Base-by-base conservation (phyloP, 1,140 invertebrate species). In the Aphidius gifuensis region DNA sequence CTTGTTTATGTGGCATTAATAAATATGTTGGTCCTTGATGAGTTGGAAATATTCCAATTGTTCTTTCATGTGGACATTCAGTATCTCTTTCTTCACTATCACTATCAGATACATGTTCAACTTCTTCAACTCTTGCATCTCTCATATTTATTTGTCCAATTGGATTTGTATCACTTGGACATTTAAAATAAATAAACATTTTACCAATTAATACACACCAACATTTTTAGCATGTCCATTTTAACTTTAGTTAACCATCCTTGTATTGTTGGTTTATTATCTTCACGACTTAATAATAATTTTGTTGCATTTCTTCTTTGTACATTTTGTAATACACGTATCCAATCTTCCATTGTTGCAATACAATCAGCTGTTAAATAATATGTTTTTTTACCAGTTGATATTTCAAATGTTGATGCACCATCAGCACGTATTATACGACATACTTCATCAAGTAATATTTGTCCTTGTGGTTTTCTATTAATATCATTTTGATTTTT, bases 121-220 rank as follows among this genome's bases (percentile, higher is more conserved):
- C 92, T 76, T 97, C 93, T 77, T 97, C 94, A 0, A 97, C 93
- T 56, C 93, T 83, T 0, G 92, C 91, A 82, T 96, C 93, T 39
- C 93, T 85, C 91, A 97, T 95, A 75, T 96, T 96, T 63, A 97
- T 95, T 83, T 97, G 94, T 1, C 94, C 94, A 47, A 93, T 85
- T 1, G 94, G 93, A 79, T 92, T 93, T 92, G 89, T 92, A 75
- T 97, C 94, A 39, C 88, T 89, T 2, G 93, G 91, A 32, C 88
- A 89, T 79, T 93, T 97, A 82, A 96, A 97, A 80, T 97, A 97
- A 16, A 97, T 86, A 82, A 98, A 95, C 89, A 96, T 96, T 83
- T 95, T 95, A 53, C 94, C 94, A 23, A 97, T 88, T 5, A 98
- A 84, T 50, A 97, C 91, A 80, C 94, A 96, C 94, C 94, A 97